Evolutionary conservation across 1,140 invertebrate genomes (phyloP), one percentile per base, ranked within the genome.

Genomic region (Anoplolepis gracilipes): DNA sequence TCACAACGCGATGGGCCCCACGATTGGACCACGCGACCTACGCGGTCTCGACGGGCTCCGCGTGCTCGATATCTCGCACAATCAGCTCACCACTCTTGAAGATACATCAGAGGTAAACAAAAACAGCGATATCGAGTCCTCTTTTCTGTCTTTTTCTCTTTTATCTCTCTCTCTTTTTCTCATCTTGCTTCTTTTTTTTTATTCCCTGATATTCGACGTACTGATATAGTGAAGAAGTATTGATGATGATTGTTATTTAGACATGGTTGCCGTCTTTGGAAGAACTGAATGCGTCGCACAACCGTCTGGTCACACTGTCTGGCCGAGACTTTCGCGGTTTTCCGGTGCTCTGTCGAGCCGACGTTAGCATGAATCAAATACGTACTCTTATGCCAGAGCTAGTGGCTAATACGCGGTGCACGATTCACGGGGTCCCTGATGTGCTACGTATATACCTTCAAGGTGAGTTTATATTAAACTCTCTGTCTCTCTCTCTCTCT

Each of bases 281-380:
- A 91, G 96, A 97, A 87, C 92, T 98, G n/a, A 96, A 97, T 77
- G 97, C 97, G 4, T 96, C 97, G 39, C 96, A 97, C 91, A 98
- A 98, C 92, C 96, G 96, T 61, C 94, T 98, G 2, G 92, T 94
- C 1, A 96, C 96, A 5, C 94, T 96, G 42, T 94, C 98, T 77
- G 97, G 97, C 42, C 96, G 96, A 88, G 97, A 98, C 93, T 98
- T 98, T 92, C 97, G 97, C 86, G 97, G 97, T 1, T 95, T 98
- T 69, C 97, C 97, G 1, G 96, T 96, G 0, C 94, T 98, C 3
- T 98, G 97, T 91, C 96, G 96, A 91, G 97, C 97, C 1, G 97
- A 98, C 92, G 93, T 98, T 1, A 97, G 97, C 3, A 96, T 96
- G 87, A 98, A 98, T 92, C 95, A 96, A 78, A 98, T 98, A 85